These are phyloP conservation scores for Oligia fasciuncula DNA, from an alignment of 2,888 invertebrate species.

Conservation along the genomic window DNA sequence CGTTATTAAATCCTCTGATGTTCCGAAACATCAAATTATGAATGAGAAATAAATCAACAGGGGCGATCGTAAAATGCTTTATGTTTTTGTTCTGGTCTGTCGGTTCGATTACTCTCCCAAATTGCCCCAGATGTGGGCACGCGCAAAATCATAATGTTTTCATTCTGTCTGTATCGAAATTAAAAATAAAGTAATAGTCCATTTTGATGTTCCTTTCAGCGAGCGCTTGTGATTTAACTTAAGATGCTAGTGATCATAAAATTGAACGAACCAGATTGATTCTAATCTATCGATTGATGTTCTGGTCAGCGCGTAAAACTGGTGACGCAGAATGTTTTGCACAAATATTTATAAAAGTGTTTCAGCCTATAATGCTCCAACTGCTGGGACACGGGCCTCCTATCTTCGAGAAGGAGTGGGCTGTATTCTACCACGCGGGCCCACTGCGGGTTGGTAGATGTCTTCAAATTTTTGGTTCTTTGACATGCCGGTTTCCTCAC, in stretches of 20 bases:
- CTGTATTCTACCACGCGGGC: too few species aligned
- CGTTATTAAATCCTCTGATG: slow-evolving; percentile 89
- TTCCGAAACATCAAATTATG: slow-evolving; percentile 89
- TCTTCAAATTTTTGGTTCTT: too few species aligned
- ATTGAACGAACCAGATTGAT: slow-evolving; percentile 61
- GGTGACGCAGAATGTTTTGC: slow-evolving; percentile 54
- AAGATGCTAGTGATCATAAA: slow-evolving; percentile 66
- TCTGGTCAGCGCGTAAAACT: slow-evolving; percentile 39
- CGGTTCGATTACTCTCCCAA: slow-evolving; percentile 84
- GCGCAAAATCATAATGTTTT: slow-evolving; percentile 79
- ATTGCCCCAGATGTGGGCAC: slow-evolving; percentile 85
- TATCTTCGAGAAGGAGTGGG: too few species aligned
- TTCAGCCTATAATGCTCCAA: neutral
- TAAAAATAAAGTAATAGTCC: slow-evolving; percentile 73
- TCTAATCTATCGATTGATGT: slow-evolving; percentile 54
- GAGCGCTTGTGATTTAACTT: slow-evolving; percentile 63
- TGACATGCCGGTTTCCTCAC: too few species aligned
- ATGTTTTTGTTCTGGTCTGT: slow-evolving; percentile 87
- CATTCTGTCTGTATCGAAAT: slow-evolving; percentile 74
- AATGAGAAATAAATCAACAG: slow-evolving; percentile 89
- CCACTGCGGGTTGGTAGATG: too few species aligned
- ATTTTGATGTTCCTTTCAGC: slow-evolving; percentile 68
- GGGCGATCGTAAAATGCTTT: slow-evolving; percentile 88
- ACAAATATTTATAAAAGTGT: slow-evolving; percentile 39
- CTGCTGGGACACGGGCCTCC: too few species aligned